Evolutionary conservation across 2,113 vertebrate species (phyloP), one percentile per base, ranked within the genome.

Genomic region (Oceanites oceanicus): DNA sequence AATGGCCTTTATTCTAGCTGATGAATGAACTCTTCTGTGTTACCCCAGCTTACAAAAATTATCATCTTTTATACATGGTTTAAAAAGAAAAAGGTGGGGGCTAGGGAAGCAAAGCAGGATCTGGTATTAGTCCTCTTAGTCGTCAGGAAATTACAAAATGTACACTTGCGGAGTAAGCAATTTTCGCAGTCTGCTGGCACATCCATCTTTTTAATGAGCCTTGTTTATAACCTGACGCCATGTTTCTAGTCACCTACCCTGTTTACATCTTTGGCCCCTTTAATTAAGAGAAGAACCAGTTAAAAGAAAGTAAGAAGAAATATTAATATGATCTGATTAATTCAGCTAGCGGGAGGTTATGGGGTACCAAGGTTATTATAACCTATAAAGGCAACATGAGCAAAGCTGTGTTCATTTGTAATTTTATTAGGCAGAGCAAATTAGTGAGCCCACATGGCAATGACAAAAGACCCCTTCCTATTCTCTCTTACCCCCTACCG

Each of bases 131-230:
- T 98, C 98, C 98, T 98, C 97, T 98, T 98, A 97, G 98, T 98
- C 96, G 97, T 98, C 98, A 98, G 98, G 98, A 99, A 99, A 99
- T 98, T 98, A 98, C 98, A 98, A 98, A 98, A 98, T 97, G 97
- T 97, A 98, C 96, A 98, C 96, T 98, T 98, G 98, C 98, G 92
- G 97, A 98, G 98, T 98, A 98, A 98, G 98, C 98, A 98, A 98
- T 98, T 98, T 98, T 98, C 97, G 84, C 98, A 96, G 97, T 98
- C 98, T 95, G 97, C 97, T 95, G 89, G 97, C 96, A 98, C 98
- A 99, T 99, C 98, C 98, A 98, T 99, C 98, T 99, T 98, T 98
- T 99, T 99, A 99, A 99, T 99, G 98, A 99, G 98, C 98, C 98
- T 99, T 99, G 98, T 99, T 99, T 99, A 99, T 98, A 99, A 98